Evolutionary conservation across 1,140 invertebrate species (phyloP), one percentile per base, ranked within the genome.

Genomic region (Colletes gigas): DNA sequence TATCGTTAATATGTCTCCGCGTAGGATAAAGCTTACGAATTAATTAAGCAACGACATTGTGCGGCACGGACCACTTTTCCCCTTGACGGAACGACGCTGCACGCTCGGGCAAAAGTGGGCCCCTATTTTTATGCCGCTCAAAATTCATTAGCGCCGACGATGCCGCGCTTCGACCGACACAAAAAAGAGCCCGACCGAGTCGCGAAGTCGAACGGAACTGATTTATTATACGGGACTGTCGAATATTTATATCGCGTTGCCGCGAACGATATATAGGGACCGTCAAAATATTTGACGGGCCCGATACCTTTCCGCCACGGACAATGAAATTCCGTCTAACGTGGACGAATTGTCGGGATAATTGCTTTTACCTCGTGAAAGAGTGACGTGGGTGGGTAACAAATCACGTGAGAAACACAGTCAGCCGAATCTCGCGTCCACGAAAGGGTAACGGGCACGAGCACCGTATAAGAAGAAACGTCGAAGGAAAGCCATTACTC

Each of bases 21-120:
- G 67, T 47, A 30, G 80, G 88, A 91, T 91, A 91, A 91, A 88
- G 72, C 83, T 89, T 83, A 86, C 90, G 84, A 86, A 90, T 90
- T 91, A 92, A 91, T 92, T 88, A 91, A 85, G 81, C 83, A 63
- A 57, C 47, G 68, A 69, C 54, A 52, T 60, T 68, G 60, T 67
- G 44, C 57, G 30, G 4, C 67, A 17, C 21, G 15, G 12, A 81
- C 50, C 62, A 54, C 62, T 67, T 54, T 65, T 59, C 41, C n/a
- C 66, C 15, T 76, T 30, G 55, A 83, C 77, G 77, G n/a, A 14
- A 10, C 60, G 52, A 55, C 50, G 30, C 30, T 30, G 30, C 30
- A 30, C 30, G 2, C 30, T 30, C 30, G 30, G 10, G 19, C 12
- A n/a, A 62, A 19, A 55, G 19, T 39, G 9, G 19, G 1, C 19